Conservation (phyloP, 1,140 invertebrate species). For the Drosophila ohnishii region DNA sequence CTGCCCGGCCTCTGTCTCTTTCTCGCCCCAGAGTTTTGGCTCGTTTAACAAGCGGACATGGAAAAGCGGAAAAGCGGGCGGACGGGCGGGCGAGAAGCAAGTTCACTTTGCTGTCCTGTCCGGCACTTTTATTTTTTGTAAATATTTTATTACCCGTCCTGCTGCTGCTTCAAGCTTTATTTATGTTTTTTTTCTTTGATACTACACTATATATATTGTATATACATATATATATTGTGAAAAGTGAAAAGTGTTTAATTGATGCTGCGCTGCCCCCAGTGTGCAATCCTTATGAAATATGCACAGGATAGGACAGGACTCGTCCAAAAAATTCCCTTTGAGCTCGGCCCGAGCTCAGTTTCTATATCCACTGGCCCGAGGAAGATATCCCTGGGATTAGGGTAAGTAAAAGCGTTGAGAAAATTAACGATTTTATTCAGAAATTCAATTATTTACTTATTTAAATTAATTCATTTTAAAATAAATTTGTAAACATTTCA, state of each 20-base stretch:
- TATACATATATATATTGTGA: neutral
- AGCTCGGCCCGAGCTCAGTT: constrained; percentile 1
- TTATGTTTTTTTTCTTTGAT: constrained; percentile 6
- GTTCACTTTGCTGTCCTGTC: constrained; percentile 47
- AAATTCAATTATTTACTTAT: neutral
- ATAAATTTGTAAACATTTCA: too few species aligned
- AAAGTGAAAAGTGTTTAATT: constrained; percentile 61
- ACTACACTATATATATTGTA: neutral
- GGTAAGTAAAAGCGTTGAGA: neutral
- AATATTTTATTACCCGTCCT: constrained; percentile 42
- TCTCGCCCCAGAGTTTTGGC: neutral
- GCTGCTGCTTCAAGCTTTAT: constrained; percentile 3
- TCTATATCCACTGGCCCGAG: neutral
- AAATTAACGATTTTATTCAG: neutral
- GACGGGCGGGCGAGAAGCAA: constrained; percentile 3
- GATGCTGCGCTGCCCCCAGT: constrained; percentile 39
- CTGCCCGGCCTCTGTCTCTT: neutral
- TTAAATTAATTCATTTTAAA: too few species aligned
- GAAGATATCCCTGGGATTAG: constrained; percentile 3
- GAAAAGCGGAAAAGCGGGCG: constrained; percentile 1
- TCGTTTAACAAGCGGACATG: constrained; percentile 19
- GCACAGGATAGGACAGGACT: constrained; percentile 15
- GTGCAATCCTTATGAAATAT: constrained; percentile 46
- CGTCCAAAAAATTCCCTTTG: constrained; percentile 50
- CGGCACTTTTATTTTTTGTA: constrained; percentile 49